phyloP scores from a whole-genome alignment of 2,797 vertebrate species.

The Bradypodion ventrale region DNA sequence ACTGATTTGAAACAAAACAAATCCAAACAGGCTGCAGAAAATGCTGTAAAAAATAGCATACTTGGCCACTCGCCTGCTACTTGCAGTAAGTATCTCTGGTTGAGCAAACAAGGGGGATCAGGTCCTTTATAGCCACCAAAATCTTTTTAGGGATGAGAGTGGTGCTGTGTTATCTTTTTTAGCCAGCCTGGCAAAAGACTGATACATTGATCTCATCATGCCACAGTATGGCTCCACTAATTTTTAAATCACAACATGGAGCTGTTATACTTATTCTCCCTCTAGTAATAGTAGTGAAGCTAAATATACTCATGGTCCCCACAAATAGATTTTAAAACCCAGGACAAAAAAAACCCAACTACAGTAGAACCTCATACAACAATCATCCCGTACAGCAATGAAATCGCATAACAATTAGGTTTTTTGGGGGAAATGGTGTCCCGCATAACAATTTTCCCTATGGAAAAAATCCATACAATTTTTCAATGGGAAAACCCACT shows the following conservation, averaged over 20 bases:
- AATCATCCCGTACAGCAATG: too few relatives aligned
- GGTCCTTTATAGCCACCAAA: background rate
- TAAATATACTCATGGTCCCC: background rate
- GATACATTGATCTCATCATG: background rate
- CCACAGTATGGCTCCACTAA: background rate
- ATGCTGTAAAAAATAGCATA: background rate
- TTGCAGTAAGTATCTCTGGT: background rate
- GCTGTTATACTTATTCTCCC: background rate
- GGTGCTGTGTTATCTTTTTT: background rate
- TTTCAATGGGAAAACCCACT: too few relatives aligned
- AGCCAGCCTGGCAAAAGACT: background rate
- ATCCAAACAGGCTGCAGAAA: background rate
- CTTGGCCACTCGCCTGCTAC: background rate
- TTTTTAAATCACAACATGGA: background rate
- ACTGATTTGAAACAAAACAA: background rate
- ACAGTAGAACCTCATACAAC: too few relatives aligned
- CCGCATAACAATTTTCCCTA: too few relatives aligned
- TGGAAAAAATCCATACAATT: too few relatives aligned
- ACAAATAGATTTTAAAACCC: background rate
- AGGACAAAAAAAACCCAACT: background rate
- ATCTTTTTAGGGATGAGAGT: background rate
- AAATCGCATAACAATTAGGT: too few relatives aligned
- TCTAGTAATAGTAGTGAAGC: background rate
- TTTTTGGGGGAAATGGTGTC: too few relatives aligned
- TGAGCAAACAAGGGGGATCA: background rate